These are phyloP conservation scores for Schrankia costaestrigalis DNA, from an alignment of 2,888 invertebrate species.

Conservation along the genomic window DNA sequence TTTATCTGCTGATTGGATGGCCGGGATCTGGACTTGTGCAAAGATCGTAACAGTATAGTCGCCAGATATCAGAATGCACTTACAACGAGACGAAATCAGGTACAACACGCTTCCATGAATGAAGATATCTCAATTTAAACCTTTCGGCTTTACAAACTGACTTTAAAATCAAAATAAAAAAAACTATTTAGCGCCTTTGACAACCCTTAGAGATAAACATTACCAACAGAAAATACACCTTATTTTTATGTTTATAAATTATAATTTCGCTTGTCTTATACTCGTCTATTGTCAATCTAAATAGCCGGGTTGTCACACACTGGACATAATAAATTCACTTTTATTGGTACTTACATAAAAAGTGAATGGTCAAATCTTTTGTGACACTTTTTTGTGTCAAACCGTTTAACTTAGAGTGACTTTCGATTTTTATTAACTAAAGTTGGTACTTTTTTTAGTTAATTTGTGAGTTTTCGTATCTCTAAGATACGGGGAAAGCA, in stretches of 20 bases:
- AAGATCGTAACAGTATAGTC: too few species aligned
- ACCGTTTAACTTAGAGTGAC: conserved; percentile 23
- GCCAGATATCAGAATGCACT: too few species aligned
- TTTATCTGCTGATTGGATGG: too few species aligned
- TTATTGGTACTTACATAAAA: conserved; percentile 58
- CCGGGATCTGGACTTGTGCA: too few species aligned
- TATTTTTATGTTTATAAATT: not conserved
- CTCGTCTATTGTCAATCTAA: conserved; percentile 33
- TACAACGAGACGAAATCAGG: conserved; percentile 9
- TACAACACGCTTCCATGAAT: conserved; percentile 20
- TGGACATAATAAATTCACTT: conserved; percentile 70
- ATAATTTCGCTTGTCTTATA: conserved; percentile 3
- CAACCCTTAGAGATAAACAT: conserved; percentile 25
- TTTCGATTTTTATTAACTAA: conserved; percentile 8
- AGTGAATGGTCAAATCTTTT: conserved; percentile 48
- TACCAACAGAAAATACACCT: conserved; percentile 23
- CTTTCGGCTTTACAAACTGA: conserved; percentile 11
- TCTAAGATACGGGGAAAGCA: conserved; percentile 3
- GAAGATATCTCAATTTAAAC: conserved; percentile 25
- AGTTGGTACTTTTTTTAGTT: conserved; percentile 1
- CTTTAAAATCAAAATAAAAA: conserved; percentile 21
- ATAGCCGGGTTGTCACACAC: conserved; percentile 42
- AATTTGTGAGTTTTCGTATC: conserved; percentile 1
- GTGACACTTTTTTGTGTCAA: conserved; percentile 32
- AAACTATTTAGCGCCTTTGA: conserved; percentile 18